phyloP scores from a whole-genome alignment of 2,888 invertebrate genomes.

The Ditula angustiorana region DNA sequence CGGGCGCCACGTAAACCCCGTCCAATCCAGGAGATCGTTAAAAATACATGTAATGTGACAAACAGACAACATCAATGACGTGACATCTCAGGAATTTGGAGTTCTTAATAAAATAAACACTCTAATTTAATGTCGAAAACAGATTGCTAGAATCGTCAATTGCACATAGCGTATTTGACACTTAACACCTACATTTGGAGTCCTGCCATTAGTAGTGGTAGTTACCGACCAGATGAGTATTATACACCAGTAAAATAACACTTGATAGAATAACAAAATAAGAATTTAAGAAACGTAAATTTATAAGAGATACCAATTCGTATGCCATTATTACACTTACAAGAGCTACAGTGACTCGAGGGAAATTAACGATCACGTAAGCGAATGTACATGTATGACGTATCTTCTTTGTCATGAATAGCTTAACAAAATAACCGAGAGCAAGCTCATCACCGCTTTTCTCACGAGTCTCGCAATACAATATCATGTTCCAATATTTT shows the following conservation, averaged over 20 bases:
- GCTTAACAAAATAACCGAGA: conserved; percentile 4
- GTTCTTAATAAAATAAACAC: conserved; percentile 33
- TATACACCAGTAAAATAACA: neutral
- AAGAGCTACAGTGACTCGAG: conserved; percentile 15
- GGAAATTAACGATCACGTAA: conserved; percentile 29
- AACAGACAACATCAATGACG: conserved; percentile 51
- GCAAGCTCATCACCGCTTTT: conserved; percentile 2
- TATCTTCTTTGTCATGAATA: conserved; percentile 6
- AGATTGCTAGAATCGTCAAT: conserved; percentile 5
- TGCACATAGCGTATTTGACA: neutral
- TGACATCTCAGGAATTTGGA: conserved; percentile 52
- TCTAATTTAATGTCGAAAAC: conserved; percentile 18
- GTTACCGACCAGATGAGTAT: conserved; percentile 4
- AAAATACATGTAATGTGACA: conserved; percentile 63
- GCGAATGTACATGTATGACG: conserved; percentile 26
- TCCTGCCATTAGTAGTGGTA: conserved; percentile 16
- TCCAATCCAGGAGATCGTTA: conserved; percentile 55
- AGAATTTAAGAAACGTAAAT: neutral
- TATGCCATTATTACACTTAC: conserved; percentile 18
- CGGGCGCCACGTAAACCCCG: conserved; percentile 38
- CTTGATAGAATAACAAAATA: neutral
- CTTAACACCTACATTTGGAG: conserved; percentile 23
- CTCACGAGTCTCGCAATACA: neutral
- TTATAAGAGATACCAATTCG: conserved; percentile 14
- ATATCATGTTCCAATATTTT: conserved; percentile 7